phyloP scores from a whole-genome alignment of 2,888 invertebrate genomes.

The Cephus pulcher region DNA sequence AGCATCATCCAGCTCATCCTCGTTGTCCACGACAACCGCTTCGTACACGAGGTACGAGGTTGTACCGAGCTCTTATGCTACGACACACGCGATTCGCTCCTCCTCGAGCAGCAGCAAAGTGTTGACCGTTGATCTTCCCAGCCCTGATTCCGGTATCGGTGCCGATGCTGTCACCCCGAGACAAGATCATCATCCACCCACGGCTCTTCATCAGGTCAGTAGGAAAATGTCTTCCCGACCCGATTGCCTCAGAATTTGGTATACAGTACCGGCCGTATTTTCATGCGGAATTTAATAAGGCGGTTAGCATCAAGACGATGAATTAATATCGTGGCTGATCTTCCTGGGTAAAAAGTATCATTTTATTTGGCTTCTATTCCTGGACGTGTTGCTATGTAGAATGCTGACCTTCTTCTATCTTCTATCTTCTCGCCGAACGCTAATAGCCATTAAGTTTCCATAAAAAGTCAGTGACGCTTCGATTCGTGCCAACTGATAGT shows the following conservation, averaged over 20 bases:
- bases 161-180: slow-evolving; percentile 90
- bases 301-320: not conserved
- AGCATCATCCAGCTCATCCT: slow-evolving; percentile 74
- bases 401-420: not conserved
- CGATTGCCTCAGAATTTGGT: not conserved
- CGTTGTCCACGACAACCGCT: slow-evolving; percentile 68
- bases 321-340: not conserved
- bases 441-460: not conserved
- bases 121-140: slow-evolving; percentile 92
- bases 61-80: slow-evolving; percentile 62
- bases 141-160: slow-evolving; percentile 96
- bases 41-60: slow-evolving; percentile 65
- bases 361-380: not conserved
- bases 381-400: not conserved
- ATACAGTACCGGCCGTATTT: not conserved
- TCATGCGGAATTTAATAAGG: not conserved
- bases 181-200: slow-evolving; percentile 71
- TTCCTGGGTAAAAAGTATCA: not conserved
- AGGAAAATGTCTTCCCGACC: slow-evolving; percentile 12
- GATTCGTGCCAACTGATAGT: not conserved
- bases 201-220: slow-evolving; percentile 89
- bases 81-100: slow-evolving; percentile 62
- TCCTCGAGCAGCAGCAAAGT: slow-evolving; percentile 69
- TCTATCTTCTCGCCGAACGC: not conserved
- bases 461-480: not conserved